Evolutionary conservation across 2,888 invertebrate species (phyloP), one percentile per base, ranked within the genome.

Genomic region (Teleogryllus oceanicus): DNA sequence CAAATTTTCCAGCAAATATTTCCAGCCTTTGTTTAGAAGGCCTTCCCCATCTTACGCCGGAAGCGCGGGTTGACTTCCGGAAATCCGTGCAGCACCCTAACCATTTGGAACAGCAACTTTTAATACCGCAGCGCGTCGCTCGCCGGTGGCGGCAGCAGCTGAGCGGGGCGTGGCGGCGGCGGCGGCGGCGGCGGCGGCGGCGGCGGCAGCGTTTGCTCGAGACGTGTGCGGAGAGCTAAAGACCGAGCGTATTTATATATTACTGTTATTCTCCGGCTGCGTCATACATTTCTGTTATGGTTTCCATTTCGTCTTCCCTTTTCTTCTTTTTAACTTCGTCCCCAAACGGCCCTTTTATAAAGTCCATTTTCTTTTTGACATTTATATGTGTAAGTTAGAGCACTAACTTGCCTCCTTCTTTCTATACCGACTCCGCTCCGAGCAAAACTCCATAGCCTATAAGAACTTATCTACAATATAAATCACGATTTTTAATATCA

Each of bases 211-310:
- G 62, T 62, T 62, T 62, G 62, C 62, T 11, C n/a, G 4, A 62
- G 62, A 62, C 62, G 62, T 62, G 62, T 62, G 62, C n/a, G n/a
- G 62, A 62, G 62, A 62, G 62, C 62, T 62, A 62, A 62, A 62
- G 62, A 62, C 62, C 62, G 62, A 13, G 13, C 13, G 16, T 62
- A 62, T 62, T 62, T 62, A 62, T 62, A 62, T 62, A 62, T 62
- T 62, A 62, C 62, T 62, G 62, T 62, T 62, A 62, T 62, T 62
- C n/a, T 62, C 62, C 62, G n/a, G 62, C 62, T 62, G 62, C 62
- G n/a, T n/a, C 62, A 62, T 62, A 62, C 62, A 62, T 62, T 62
- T 62, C 62, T 62, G 62, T 62, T 62, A 62, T 62, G 62, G 62
- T 62, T 62, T 62, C 62, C 62, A 62, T 62, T 62, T 62, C 62